Evolutionary conservation across 37 sponge, comb jelly and placozoan species (phyloP).

Genomic region (Beroe forskalii): DNA sequence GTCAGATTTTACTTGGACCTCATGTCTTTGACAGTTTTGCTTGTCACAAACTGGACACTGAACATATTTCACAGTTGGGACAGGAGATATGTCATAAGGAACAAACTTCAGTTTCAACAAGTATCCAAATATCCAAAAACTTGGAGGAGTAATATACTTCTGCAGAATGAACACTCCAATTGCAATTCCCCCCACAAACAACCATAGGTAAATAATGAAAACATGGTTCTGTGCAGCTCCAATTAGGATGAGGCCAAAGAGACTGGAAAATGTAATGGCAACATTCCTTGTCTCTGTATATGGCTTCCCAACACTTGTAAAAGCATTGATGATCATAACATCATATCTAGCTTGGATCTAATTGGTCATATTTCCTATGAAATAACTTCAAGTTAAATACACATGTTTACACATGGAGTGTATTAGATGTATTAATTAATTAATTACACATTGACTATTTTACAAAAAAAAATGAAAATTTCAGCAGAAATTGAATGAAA

Average conservation of each 20-base stretch:
- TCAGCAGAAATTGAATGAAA: too few relatives aligned
- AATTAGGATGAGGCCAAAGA: neutral
- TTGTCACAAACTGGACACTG: constrained; percentile 45
- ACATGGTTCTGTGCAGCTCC: neutral
- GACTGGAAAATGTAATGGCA: neutral
- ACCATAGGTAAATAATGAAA: constrained; percentile 35
- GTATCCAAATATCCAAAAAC: constrained; percentile 41
- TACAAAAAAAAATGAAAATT: too few relatives aligned
- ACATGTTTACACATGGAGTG: too few relatives aligned
- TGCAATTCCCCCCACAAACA: constrained; percentile 18
- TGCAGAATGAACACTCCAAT: constrained; percentile 33
- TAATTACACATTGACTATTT: too few relatives aligned
- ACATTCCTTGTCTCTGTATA: constrained; percentile 29
- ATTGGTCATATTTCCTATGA: too few relatives aligned
- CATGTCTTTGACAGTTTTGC: constrained; percentile 26
- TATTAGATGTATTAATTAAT: too few relatives aligned
- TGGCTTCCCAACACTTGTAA: constrained; percentile 15
- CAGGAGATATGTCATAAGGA: neutral
- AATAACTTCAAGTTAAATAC: too few relatives aligned
- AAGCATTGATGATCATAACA: constrained; percentile 58
- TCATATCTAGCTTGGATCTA: too few relatives aligned
- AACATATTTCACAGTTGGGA: constrained; percentile 45
- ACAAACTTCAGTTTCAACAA: constrained; percentile 4
- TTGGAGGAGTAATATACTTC: constrained; percentile 31
- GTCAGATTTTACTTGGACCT: constrained; percentile 12